A percentile compares a stretch with the other conserved stretches of the same genome.
Evolutionary conservation across 1,140 invertebrate species (phyloP).

Genomic region (Apis laboriosa): DNA sequence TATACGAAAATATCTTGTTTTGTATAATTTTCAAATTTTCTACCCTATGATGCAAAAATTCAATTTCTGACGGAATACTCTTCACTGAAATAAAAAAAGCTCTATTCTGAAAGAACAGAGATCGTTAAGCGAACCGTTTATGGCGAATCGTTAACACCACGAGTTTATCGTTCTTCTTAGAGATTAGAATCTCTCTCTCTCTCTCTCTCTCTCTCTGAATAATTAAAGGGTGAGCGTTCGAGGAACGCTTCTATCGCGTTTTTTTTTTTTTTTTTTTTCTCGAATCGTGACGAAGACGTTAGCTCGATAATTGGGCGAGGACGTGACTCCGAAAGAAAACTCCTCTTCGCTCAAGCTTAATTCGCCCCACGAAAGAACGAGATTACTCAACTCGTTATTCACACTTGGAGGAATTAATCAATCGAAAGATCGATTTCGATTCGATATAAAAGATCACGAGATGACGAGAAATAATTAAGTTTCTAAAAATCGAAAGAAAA

Average conservation of each 20-base stretch:
- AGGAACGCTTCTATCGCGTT: not conserved
- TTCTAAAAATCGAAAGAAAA: no score
- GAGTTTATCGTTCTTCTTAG: not conserved
- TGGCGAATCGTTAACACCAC: not conserved
- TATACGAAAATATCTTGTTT: no score
- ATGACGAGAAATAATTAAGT: no score
- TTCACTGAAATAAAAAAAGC: no score
- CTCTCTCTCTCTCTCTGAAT: not conserved
- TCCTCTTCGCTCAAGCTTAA: constrained; percentile 1
- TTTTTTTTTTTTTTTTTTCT: constrained; percentile 1
- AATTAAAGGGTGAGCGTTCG: not conserved
- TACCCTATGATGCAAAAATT: no score
- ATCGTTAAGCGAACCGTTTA: constrained; percentile 22
- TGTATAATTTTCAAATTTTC: no score
- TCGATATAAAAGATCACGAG: no score
- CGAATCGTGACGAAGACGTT: not conserved
- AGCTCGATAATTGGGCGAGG: not conserved
- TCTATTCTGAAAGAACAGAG: not conserved
- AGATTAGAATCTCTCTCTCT: constrained; percentile 7
- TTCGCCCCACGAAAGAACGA: not conserved
- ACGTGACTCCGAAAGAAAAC: constrained; percentile 26
- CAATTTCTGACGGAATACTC: no score
- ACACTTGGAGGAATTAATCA: not conserved
- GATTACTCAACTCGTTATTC: constrained; percentile 26
- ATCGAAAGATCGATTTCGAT: not conserved